Conservation (phyloP, 92 coral and sea anemone genomes). For the Paragorgia papillata region DNA sequence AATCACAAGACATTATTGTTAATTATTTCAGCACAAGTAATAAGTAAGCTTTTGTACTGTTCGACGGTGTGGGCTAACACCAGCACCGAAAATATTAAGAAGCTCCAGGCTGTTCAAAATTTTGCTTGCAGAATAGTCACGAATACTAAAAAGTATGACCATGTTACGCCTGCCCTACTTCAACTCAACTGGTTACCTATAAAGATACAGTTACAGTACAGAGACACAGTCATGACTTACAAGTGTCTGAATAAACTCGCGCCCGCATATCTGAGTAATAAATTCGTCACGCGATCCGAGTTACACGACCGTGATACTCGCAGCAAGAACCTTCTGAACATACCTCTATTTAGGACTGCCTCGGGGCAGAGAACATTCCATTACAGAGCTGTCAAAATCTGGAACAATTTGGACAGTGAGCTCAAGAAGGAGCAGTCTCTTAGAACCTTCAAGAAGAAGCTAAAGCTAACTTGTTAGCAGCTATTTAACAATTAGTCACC, state of each 20-base stretch:
- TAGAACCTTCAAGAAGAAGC: background rate
- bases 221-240: slow-evolving; percentile 44
- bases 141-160: slow-evolving; percentile 41
- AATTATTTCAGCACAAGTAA: slow-evolving; percentile 28
- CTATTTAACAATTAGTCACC: too few relatives aligned
- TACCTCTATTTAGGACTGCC: slow-evolving; percentile 45
- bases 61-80: slow-evolving; percentile 51
- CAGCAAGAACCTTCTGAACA: slow-evolving; percentile 30
- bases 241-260: slow-evolving; percentile 41
- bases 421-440: slow-evolving; percentile 32
- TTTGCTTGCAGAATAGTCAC: slow-evolving; percentile 39
- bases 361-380: slow-evolving; percentile 46
- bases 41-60: slow-evolving; percentile 43
- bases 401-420: slow-evolving; percentile 34
- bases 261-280: slow-evolving; percentile 28
- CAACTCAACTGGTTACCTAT: slow-evolving; percentile 47
- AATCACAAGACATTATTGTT: slow-evolving; percentile 34
- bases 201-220: slow-evolving; percentile 17
- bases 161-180: slow-evolving; percentile 37
- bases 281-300: slow-evolving; percentile 39
- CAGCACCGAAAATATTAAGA: slow-evolving; percentile 25
- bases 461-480: too few relatives aligned
- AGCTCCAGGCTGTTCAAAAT: slow-evolving; percentile 39
- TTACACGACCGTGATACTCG: slow-evolving; percentile 45
- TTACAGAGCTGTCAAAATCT: slow-evolving; percentile 39